Evolutionary conservation across 2,113 vertebrate genomes (phyloP).

Genomic region (Sus scrofa): DNA sequence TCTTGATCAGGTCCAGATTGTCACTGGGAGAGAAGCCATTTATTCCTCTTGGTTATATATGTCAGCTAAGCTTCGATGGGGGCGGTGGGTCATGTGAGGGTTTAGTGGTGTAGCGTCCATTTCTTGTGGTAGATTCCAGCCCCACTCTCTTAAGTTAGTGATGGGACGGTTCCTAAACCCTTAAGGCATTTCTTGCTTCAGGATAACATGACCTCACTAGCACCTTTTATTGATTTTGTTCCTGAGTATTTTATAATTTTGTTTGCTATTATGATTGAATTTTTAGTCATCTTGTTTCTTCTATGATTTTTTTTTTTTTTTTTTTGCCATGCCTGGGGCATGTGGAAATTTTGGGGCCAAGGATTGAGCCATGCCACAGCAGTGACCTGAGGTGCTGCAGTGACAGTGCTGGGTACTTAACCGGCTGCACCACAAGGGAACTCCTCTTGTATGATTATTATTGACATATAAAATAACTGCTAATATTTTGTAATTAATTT

Average conservation of each 20-base stretch:
- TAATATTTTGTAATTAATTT: not conserved
- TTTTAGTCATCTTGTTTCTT: not conserved
- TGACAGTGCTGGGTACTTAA: too few relatives aligned
- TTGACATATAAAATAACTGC: not conserved
- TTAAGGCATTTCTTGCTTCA: not conserved
- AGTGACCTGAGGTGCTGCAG: too few relatives aligned
- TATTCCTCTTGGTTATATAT: not conserved
- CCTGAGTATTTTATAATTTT: conserved; percentile 38
- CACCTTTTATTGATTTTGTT: conserved; percentile 12
- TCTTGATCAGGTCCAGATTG: not conserved
- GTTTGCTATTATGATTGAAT: not conserved
- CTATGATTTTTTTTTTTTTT: not conserved
- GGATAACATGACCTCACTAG: not conserved
- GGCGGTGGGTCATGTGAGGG: not conserved
- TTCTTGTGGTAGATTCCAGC: not conserved
- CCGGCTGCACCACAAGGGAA: too few relatives aligned
- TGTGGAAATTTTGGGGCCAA: too few relatives aligned
- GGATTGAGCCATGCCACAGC: too few relatives aligned
- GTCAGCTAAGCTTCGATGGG: not conserved
- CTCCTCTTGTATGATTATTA: conserved; percentile 18
- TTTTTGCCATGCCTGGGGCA: too few relatives aligned
- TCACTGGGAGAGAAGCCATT: not conserved
- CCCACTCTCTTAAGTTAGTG: not conserved
- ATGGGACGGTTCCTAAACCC: not conserved
- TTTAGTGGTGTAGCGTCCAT: not conserved